These are phyloP conservation scores for Drosophila lacteicornis DNA, from an alignment of 1,140 invertebrate species.

Conservation along the genomic window DNA sequence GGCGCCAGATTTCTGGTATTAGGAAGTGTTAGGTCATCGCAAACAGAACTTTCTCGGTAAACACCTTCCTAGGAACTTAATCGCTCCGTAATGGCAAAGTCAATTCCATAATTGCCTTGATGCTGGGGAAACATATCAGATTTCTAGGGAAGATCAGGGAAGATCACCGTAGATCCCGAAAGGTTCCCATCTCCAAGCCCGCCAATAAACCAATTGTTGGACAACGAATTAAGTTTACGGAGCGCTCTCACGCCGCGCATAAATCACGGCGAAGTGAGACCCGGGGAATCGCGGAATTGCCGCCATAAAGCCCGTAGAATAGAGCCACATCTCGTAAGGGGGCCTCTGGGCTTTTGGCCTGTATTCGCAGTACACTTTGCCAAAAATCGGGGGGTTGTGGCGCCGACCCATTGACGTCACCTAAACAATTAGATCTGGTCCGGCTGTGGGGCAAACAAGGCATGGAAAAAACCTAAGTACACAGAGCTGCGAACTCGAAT, in stretches of 20 bases:
- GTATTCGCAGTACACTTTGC: constrained; percentile 5
- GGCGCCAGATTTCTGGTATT: background rate
- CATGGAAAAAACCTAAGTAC: constrained; percentile 69
- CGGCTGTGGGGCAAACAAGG: constrained; percentile 50
- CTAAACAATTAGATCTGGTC: constrained; percentile 66
- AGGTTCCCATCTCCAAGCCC: constrained; percentile 14
- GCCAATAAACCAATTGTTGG: constrained; percentile 65
- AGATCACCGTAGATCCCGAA: constrained; percentile 5
- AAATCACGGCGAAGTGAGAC: constrained; percentile 62
- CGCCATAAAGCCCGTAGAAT: constrained; percentile 54
- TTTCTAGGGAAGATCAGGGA: constrained; percentile 17
- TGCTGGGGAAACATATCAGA: constrained; percentile 10
- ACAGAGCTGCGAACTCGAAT: constrained; percentile 60
- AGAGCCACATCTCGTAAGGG: constrained; percentile 47
- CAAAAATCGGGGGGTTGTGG: constrained; percentile 32
- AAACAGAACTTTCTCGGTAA: constrained; percentile 31
- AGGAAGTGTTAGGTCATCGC: constrained; percentile 15
- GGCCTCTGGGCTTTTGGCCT: constrained; percentile 52
- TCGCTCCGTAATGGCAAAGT: constrained; percentile 10
- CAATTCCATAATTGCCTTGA: constrained; percentile 17
- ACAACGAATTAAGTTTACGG: constrained; percentile 45
- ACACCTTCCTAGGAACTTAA: constrained; percentile 27
- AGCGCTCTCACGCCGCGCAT: constrained; percentile 67
- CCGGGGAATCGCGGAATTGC: constrained; percentile 31
- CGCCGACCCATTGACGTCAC: constrained; percentile 71